These are phyloP conservation scores for Hylaea fasciaria DNA, from an alignment of 2,888 invertebrate genomes.

Conservation along the genomic window DNA sequence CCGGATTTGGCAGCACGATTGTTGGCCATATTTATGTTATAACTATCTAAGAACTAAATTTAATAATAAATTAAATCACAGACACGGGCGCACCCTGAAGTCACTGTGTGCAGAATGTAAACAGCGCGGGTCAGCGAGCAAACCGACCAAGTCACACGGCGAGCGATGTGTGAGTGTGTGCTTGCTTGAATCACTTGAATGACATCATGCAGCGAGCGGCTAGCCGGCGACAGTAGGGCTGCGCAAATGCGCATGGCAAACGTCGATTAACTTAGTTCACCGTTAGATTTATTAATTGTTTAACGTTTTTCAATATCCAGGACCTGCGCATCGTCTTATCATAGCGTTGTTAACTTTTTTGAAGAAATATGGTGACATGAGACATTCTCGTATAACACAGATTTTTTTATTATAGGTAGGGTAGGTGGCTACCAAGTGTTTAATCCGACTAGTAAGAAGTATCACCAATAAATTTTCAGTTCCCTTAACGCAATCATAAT, in stretches of 20 bases:
- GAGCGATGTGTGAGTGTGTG: constrained; percentile 78
- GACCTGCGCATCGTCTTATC: too few relatives aligned
- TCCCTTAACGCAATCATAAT: too few relatives aligned
- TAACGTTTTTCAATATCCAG: too few relatives aligned
- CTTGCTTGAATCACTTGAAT: constrained; percentile 76
- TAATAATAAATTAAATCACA: constrained; percentile 76
- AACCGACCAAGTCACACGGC: constrained; percentile 61
- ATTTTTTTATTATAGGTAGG: too few relatives aligned
- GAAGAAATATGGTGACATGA: too few relatives aligned
- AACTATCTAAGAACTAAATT: constrained; percentile 59
- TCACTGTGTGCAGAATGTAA: constrained; percentile 79
- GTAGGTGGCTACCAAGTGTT: too few relatives aligned
- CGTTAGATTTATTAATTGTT: background rate
- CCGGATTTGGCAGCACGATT: constrained; percentile 95
- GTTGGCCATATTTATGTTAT: constrained; percentile 87
- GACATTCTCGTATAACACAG: too few relatives aligned
- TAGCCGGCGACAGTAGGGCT: constrained; percentile 55
- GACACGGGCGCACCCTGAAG: constrained; percentile 72
- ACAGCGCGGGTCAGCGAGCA: constrained; percentile 67
- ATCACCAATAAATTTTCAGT: too few relatives aligned
- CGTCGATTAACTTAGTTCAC: constrained; percentile 44
- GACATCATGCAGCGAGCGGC: constrained; percentile 74
- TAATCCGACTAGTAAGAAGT: too few relatives aligned
- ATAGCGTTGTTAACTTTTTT: too few relatives aligned
- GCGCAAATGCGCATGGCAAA: constrained; percentile 43